Evolutionary conservation across 2,888 invertebrate genomes (phyloP), one percentile per base, ranked within the genome.

Genomic region (Villa cingulata): DNA sequence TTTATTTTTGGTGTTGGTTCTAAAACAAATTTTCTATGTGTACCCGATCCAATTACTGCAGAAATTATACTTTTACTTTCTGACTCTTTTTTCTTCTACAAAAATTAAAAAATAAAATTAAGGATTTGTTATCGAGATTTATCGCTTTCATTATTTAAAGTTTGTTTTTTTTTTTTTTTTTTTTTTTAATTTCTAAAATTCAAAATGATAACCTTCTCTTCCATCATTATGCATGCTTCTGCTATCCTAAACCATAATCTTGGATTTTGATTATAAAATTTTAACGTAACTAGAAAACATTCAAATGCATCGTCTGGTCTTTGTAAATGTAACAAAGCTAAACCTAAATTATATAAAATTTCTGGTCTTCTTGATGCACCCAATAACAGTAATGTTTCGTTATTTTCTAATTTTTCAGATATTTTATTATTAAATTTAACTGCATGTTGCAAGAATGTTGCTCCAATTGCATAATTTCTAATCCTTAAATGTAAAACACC

Each of bases 201-300:
- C 12, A 4, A 9, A 34, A 34, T 12, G 12, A 9, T 34, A 15
- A 34, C 34, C 12, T 12, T 36, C 63, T 75, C 75, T 54, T 74
- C 70, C n/a, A 70, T 65, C 67, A 72, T 78, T 40, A 91, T 85
- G 64, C 91, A 91, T 62, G 94, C 91, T 68, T 96, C 96, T 0
- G 95, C 92, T 58, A 96, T 73, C 57, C 95, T 76, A 48, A 92
- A 72, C 95, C 96, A 97, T 37, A 96, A 74, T 48, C 87, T 74
- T 4, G 94, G 86, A 68, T 92, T 94, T 57, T 83, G 83, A 52
- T 87, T 88, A 60, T 86, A 88, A 49, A 85, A 79, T 53, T 89
- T 80, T 0, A 89, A 81, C 3, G 87, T 87, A 65, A 90, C 83
- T 15, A 88, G 80, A 39, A 95, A 77, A 64, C 88, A 91, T 61